Evolutionary conservation across 2,113 vertebrate species (phyloP).

Genomic region (Stomatorhinus ivindoensis): DNA sequence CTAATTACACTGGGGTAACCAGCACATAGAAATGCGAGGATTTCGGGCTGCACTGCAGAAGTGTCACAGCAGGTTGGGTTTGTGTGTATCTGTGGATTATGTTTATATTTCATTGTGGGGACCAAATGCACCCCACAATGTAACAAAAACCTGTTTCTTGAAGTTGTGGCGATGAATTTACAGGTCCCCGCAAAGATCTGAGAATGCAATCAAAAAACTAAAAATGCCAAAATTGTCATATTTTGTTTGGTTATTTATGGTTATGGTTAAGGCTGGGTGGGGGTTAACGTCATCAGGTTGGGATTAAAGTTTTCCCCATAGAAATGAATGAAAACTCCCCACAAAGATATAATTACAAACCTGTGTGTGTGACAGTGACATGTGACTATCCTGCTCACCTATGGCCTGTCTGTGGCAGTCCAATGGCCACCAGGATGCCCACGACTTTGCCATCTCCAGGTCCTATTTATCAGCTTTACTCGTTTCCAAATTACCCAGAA

Average conservation of each 20-base stretch:
- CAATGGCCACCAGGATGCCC: background rate
- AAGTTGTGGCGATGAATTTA: no score
- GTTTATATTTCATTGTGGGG: background rate
- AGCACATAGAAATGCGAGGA: constrained; percentile 4
- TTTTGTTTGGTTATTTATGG: no score
- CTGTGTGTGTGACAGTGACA: background rate
- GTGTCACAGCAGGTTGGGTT: background rate
- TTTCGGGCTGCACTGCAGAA: background rate
- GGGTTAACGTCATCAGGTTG: no score
- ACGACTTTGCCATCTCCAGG: background rate
- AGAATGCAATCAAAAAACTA: no score
- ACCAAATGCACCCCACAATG: no score
- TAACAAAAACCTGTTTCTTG: no score
- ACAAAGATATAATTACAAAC: no score
- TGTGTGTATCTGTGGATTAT: background rate
- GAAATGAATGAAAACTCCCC: no score
- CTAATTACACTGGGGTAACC: constrained; percentile 28
- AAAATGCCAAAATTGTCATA: no score
- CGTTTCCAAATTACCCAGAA: background rate
- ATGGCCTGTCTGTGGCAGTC: background rate
- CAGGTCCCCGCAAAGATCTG: no score
- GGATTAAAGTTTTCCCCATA: no score
- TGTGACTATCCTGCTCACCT: background rate
- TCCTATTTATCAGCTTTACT: background rate
- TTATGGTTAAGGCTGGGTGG: no score